Percentiles rank a stretch among this genome's conserved stretches.
Evolutionary conservation across 2,888 invertebrate genomes (phyloP).

Genomic region (Phalera bucephala): DNA sequence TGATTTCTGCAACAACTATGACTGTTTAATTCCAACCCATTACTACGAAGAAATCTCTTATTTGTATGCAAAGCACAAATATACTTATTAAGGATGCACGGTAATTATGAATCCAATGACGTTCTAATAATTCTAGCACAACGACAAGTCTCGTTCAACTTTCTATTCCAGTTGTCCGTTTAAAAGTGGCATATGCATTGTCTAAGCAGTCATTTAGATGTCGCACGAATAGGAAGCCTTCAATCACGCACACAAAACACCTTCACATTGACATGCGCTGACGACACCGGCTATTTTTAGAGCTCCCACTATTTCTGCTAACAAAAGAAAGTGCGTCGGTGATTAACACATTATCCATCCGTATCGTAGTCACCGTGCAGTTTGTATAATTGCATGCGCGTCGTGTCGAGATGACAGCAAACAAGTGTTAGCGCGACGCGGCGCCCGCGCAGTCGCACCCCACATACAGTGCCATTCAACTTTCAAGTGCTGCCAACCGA

Average conservation of each 20-base stretch:
- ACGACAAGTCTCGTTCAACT: too few relatives aligned
- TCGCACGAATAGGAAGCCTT: not conserved
- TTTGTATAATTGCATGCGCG: slow-evolving; percentile 17
- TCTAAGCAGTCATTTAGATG: not conserved
- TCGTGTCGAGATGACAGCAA: slow-evolving; percentile 21
- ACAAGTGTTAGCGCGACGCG: slow-evolving; percentile 22
- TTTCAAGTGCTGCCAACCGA: slow-evolving; percentile 51
- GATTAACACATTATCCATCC: slow-evolving; percentile 18
- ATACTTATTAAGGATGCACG: too few relatives aligned
- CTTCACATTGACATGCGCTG: not conserved
- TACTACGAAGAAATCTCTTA: too few relatives aligned
- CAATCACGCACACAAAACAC: not conserved
- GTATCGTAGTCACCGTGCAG: slow-evolving; percentile 7
- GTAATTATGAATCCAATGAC: too few relatives aligned
- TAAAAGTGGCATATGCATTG: too few relatives aligned
- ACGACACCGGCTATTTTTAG: not conserved
- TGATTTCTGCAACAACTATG: too few relatives aligned
- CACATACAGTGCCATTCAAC: slow-evolving; percentile 39
- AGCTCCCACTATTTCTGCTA: slow-evolving; percentile 8
- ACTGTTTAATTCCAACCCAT: too few relatives aligned
- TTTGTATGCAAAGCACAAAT: too few relatives aligned
- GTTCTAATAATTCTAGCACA: too few relatives aligned
- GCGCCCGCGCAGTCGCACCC: slow-evolving; percentile 19
- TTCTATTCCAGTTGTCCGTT: too few relatives aligned
- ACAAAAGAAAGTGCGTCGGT: slow-evolving; percentile 14